These are phyloP conservation scores for Unio delphinus DNA, from an alignment of 2,888 invertebrate genomes.

Conservation along the genomic window DNA sequence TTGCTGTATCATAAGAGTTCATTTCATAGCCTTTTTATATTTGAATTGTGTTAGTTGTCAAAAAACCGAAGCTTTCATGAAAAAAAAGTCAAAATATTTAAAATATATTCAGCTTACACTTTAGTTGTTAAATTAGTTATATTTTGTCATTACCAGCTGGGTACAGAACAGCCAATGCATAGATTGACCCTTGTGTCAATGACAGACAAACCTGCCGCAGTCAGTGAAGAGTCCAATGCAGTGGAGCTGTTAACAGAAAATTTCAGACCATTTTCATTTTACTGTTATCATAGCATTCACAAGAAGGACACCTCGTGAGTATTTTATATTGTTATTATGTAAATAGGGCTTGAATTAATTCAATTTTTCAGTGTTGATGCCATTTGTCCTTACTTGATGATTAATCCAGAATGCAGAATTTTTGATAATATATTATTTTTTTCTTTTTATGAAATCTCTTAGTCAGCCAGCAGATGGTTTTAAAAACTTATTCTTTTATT, in stretches of 20 bases:
- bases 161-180: slow-evolving; percentile 64
- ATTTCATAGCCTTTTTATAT: too few species aligned
- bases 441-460: too few species aligned
- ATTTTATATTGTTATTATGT: not conserved
- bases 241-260: slow-evolving; percentile 68
- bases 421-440: too few species aligned
- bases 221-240: slow-evolving; percentile 66
- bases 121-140: not conserved
- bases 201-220: slow-evolving; percentile 62
- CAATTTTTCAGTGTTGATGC: not conserved
- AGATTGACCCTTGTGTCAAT: slow-evolving; percentile 67
- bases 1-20: too few species aligned
- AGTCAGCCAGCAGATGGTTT: too few species aligned
- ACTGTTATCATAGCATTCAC: slow-evolving; percentile 68
- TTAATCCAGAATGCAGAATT: not conserved
- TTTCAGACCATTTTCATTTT: slow-evolving; percentile 70
- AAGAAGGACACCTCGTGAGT: slow-evolving; percentile 48
- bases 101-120: not conserved
- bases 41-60: too few species aligned
- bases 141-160: slow-evolving; percentile 54
- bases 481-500: too few species aligned
- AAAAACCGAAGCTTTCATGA: too few species aligned
- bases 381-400: not conserved
- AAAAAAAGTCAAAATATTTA: not conserved
- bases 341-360: not conserved